Base-by-base conservation (phyloP, 2,797 vertebrate species). In the Orestias chungarensis region DNA sequence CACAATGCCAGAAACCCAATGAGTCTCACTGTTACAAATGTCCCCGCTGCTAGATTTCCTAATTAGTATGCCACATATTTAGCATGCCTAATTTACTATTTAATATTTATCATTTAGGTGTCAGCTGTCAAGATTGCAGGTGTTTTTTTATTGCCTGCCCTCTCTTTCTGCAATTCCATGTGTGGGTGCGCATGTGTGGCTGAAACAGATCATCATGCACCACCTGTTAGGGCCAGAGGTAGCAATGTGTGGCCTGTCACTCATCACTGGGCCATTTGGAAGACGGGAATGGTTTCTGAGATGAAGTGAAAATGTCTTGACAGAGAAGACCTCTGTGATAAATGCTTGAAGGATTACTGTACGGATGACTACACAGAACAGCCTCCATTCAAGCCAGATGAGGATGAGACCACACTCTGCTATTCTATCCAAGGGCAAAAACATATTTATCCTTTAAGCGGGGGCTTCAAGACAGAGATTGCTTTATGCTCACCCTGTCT, bases 61-160 rank as follows among this genome's bases (percentile, higher is more conserved):
- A 68, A 91, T 91, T 84, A 89, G 80, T 67, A 87, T 87, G 83
- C 76, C 18, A 72, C 71, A 82, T 88, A 86, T 84, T 88, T 87
- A 80, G 80, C 79, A 84, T 81, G 77, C 74, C 77, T 78, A 83
- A 88, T 91, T 89, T 82, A 87, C 70, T 81, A 85, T 92, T 89
- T 89, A 81, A 80, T 92, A 92, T 91, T 90, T 86, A 89, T 87
- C 65, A 88, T 86, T 86, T 87, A 65, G 75, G 80, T 89, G 86
- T 92, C 88, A 87, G 64, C 88, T 91, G 88, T 91, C 90, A 88
- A 70, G 84, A 73, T 79, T 80, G 80, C 89, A 92, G 87, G 88
- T 92, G 91, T 88, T 88, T 78, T n/a, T 81, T 80, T 64, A 82
- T 91, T 80, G 82, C 78, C 73, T 73, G 70, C 57, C 69, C 72